Percentiles rank a stretch among this genome's conserved stretches.
phyloP scores from a whole-genome alignment of 2,888 invertebrate genomes.

The Drosophila testacea region DNA sequence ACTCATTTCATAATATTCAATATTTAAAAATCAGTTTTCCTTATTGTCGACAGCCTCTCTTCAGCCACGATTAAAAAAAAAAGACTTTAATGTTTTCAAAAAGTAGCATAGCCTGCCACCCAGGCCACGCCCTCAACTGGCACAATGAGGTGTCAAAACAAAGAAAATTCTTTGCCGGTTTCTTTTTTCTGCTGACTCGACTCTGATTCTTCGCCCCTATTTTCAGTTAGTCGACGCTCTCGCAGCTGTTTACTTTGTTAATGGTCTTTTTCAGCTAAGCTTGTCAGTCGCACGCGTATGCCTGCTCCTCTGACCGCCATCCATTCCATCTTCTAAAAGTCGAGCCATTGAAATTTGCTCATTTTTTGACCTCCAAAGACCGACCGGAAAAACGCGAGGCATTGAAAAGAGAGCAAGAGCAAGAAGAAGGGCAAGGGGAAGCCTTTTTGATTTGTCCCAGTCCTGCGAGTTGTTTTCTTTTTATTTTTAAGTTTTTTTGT shows the following conservation, averaged over 20 bases:
- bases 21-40: too few species aligned
- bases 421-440: constrained; percentile 9
- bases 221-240: constrained; percentile 55
- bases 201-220: constrained; percentile 48
- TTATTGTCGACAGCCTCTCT: constrained; percentile 19
- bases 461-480: constrained; percentile 20
- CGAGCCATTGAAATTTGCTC: constrained; percentile 62
- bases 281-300: constrained; percentile 63
- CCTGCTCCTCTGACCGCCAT: constrained; percentile 2
- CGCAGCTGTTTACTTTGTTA: constrained; percentile 81
- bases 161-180: constrained; percentile 62
- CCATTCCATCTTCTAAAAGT: background rate
- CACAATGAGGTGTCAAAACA: constrained; percentile 78
- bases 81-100: constrained; percentile 47
- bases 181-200: constrained; percentile 64
- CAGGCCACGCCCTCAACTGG: constrained; percentile 22
- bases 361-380: constrained; percentile 71
- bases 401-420: constrained; percentile 55
- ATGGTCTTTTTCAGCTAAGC: constrained; percentile 80
- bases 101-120: constrained; percentile 9
- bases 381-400: constrained; percentile 46
- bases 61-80: background rate
- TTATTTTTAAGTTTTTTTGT: constrained; percentile 34
- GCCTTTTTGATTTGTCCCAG: constrained; percentile 68
- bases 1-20: background rate